Percentiles rank a stretch among this genome's conserved stretches.
phyloP scores from a whole-genome alignment of 2,113 vertebrate species.

The Odontophorus gujanensis region DNA sequence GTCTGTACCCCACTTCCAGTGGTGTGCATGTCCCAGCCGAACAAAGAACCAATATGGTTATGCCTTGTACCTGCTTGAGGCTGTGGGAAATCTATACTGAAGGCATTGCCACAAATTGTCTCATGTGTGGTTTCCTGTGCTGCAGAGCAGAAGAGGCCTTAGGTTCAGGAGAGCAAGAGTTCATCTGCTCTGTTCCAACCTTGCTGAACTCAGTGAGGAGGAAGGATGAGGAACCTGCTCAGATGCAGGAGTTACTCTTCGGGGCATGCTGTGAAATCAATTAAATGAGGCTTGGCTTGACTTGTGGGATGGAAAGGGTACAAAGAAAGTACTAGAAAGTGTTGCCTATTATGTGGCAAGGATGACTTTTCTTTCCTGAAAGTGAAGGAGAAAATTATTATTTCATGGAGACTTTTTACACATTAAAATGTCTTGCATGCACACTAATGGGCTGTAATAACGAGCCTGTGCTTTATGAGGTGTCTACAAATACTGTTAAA shows the following conservation, averaged over 20 bases:
- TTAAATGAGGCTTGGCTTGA: not conserved
- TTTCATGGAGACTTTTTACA: conserved; percentile 51
- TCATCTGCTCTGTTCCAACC: not conserved
- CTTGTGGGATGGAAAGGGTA: not conserved
- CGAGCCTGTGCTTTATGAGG: not conserved
- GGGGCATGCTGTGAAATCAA: not conserved
- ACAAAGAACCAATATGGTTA: not conserved
- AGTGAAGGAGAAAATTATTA: conserved; percentile 25
- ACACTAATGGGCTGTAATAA: conserved; percentile 22
- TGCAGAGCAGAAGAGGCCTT: not conserved
- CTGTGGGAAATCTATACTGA: not conserved
- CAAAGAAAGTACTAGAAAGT: not conserved
- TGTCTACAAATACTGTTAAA: not conserved
- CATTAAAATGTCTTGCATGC: conserved; percentile 47
- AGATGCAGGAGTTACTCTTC: not conserved
- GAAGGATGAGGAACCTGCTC: not conserved
- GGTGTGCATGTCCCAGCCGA: not conserved
- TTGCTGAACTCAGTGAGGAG: not conserved
- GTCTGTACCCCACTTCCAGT: rapidly evolving
- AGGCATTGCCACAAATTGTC: not conserved
- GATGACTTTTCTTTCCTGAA: not conserved
- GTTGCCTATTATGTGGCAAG: not conserved
- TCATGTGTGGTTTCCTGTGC: not conserved
- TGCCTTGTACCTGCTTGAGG: not conserved
- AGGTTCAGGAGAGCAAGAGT: not conserved